Conservation (phyloP, 2,797 vertebrate genomes). For the Eutrigla gurnardus region DNA sequence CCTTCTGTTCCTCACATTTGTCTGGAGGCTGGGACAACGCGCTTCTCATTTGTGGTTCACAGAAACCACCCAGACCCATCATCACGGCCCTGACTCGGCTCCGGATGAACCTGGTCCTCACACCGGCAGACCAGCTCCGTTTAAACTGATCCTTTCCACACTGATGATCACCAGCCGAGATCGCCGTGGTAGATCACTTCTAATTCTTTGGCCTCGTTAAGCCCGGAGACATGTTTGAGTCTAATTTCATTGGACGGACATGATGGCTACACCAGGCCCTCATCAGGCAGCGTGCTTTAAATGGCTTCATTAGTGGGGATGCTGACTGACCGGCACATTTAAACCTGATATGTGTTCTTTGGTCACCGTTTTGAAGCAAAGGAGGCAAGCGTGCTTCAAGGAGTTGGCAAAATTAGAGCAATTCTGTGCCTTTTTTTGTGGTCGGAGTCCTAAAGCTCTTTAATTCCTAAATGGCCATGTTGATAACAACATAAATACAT, state of each 20-base stretch:
- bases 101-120: slow-evolving; percentile 35
- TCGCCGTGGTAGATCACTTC: slow-evolving; percentile 47
- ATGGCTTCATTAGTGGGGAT: slow-evolving; percentile 41
- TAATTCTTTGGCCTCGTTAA: slow-evolving; percentile 49
- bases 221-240: slow-evolving; percentile 30
- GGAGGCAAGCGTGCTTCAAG: slow-evolving; percentile 32
- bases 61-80: slow-evolving; percentile 42
- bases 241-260: slow-evolving; percentile 50
- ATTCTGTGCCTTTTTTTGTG: slow-evolving; percentile 67
- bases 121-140: slow-evolving; percentile 33
- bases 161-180: slow-evolving; percentile 58
- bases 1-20: background rate
- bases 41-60: slow-evolving; percentile 49
- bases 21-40: slow-evolving; percentile 44
- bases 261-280: slow-evolving; percentile 33
- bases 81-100: slow-evolving; percentile 1
- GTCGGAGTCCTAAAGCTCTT: slow-evolving; percentile 61
- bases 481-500: slow-evolving; percentile 72
- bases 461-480: slow-evolving; percentile 71
- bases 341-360: slow-evolving; percentile 5
- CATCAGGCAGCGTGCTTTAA: slow-evolving; percentile 40
- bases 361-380: slow-evolving; percentile 31
- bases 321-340: slow-evolving; percentile 24
- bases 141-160: slow-evolving; percentile 68
- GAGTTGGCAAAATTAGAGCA: slow-evolving; percentile 46